Base-by-base conservation (phyloP, 2,797 vertebrate species). In the Menidia menidia region DNA sequence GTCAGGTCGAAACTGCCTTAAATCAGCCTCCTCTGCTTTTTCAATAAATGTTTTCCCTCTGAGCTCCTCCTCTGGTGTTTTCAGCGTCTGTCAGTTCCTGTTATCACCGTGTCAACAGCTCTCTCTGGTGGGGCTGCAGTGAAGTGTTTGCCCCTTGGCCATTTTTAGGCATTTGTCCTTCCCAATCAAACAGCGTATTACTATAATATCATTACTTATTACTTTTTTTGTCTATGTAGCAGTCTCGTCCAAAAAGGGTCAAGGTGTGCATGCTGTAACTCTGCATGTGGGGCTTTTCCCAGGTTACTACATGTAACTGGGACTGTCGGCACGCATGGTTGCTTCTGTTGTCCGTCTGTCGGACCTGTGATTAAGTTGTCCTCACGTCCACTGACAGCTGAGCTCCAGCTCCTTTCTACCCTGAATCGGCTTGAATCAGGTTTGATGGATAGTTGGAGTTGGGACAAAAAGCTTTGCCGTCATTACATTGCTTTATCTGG, bases 61-160 rank as follows among this genome's bases (percentile, higher is more conserved):
- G 2, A 7, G 52, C 50, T 71, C 25, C 2, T 25, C 48, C 9
- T 18, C 12, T 11, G 12, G 18, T 30, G 18, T 30, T 51, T 51
- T 7, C 8, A 18, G 1, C 35, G 31, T 55, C 32, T 30, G 35
- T 60, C 16, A 16, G 0, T 44, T 16, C 6, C 6, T 55, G 56
- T 52, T 30, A 35, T 18, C 72, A 60, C 32, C 56, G 59, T 33
- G 39, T 75, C 72, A 53, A 63, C 58, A 83, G 81, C 87, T 58
- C 83, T 47, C 75, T 76, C 78, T 85, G 56, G 82, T 85, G 75
- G 78, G 33, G 11, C 60, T 65, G 58, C 31, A 57, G 42, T 60
- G 68, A 80, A 87, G 48, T 77, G 57, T 59, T 0, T 43, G 41
- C 16, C 47, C 7, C 54, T 15, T 31, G 16, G 54, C 15, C 12